Conservation (phyloP, 2,888 invertebrate species). For the Thyatira batis region DNA sequence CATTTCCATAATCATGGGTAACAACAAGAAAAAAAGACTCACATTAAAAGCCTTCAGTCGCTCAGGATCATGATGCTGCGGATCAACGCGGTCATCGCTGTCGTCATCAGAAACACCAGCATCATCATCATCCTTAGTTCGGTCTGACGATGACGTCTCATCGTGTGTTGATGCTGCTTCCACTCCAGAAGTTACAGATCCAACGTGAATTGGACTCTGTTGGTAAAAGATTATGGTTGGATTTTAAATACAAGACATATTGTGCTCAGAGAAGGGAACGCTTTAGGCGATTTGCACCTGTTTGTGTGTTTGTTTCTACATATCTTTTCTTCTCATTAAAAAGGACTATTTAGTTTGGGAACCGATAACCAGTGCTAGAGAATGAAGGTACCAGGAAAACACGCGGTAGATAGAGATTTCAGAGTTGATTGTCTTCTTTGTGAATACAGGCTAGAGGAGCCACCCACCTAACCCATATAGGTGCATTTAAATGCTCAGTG, state of each 20-base stretch:
- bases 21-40: slow-evolving; percentile 58
- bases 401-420: too few species aligned
- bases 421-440: too few species aligned
- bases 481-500: too few species aligned
- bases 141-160: slow-evolving; percentile 93
- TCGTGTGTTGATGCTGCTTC: slow-evolving; percentile 88
- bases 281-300: too few species aligned
- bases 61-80: slow-evolving; percentile 94
- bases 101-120: slow-evolving; percentile 89
- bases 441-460: too few species aligned
- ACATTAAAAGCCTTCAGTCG: slow-evolving; percentile 98
- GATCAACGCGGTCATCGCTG: slow-evolving; percentile 94
- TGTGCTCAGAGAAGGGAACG: not conserved
- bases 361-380: too few species aligned
- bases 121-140: slow-evolving; percentile 90
- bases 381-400: too few species aligned
- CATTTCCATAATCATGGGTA: slow-evolving; percentile 1
- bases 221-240: not conserved
- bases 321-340: too few species aligned
- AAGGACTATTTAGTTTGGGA: too few species aligned
- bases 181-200: slow-evolving; percentile 73
- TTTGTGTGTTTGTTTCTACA: too few species aligned
- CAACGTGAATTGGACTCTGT: slow-evolving; percentile 86
- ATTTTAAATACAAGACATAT: not conserved
- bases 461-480: too few species aligned